Conservation (phyloP, 2,113 vertebrate genomes). For the Hystrix cristata region DNA sequence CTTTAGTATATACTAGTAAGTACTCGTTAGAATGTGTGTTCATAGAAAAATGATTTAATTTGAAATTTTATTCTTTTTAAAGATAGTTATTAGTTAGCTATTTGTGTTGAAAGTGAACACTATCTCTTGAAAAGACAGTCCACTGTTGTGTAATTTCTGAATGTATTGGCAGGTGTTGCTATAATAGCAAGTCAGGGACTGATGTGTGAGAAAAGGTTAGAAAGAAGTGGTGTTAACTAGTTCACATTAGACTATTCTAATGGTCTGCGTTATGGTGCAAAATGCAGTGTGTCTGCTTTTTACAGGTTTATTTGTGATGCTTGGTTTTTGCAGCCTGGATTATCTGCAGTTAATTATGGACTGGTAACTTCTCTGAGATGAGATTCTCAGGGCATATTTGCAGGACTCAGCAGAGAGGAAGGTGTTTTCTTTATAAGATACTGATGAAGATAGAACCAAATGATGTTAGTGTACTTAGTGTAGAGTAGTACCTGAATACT, state of each 20-base stretch:
- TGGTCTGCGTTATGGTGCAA: not conserved
- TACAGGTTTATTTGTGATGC: conserved; percentile 45
- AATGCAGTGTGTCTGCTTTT: conserved; percentile 1
- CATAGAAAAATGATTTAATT: conserved; percentile 45
- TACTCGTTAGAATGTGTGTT: not conserved
- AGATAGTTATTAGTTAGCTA: not conserved
- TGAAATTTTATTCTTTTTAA: not conserved
- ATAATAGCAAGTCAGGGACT: not conserved
- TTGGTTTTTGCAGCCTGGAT: conserved; percentile 7
- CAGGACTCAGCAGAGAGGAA: conserved; percentile 2
- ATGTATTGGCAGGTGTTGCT: not conserved
- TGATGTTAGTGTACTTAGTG: conserved; percentile 27
- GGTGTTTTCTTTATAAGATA: conserved; percentile 63
- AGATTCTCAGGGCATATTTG: conserved; percentile 39
- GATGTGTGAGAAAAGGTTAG: not conserved
- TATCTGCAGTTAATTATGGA: conserved; percentile 39
- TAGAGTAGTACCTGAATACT: not conserved
- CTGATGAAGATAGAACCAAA: conserved; percentile 14
- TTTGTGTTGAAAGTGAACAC: not conserved
- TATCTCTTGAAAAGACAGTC: not conserved
- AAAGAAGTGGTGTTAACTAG: not conserved
- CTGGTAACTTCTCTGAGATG: not conserved
- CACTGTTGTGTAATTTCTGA: conserved; percentile 18
- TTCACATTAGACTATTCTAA: conserved; percentile 1
- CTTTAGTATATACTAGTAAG: conserved; percentile 1